Conservation (phyloP, 1,140 invertebrate species). For the Protaetia brevitarsis region DNA sequence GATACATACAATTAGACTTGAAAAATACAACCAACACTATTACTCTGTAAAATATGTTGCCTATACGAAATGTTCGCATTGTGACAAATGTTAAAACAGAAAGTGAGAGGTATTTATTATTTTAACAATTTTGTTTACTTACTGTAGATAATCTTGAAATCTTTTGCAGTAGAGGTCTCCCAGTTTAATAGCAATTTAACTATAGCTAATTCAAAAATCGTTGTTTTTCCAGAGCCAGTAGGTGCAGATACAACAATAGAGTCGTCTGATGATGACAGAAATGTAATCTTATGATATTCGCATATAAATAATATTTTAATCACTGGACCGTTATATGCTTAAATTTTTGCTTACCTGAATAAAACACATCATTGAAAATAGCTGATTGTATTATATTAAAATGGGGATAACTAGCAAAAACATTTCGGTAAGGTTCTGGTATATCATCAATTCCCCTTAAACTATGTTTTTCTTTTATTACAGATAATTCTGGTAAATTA, state of each 20-base stretch:
- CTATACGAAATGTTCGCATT: no score
- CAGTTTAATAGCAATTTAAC: slow-evolving; percentile 59
- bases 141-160: slow-evolving; percentile 67
- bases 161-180: slow-evolving; percentile 45
- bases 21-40: no score
- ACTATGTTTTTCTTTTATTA: background rate
- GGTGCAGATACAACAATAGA: slow-evolving; percentile 73
- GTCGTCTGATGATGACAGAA: no score
- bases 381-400: slow-evolving; percentile 72
- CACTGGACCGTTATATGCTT: no score
- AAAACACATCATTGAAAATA: slow-evolving; percentile 64
- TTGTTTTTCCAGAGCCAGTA: slow-evolving; percentile 81
- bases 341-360: slow-evolving; percentile 55
- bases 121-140: slow-evolving; percentile 38
- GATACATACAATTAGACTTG: no score
- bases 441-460: slow-evolving; percentile 22
- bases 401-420: slow-evolving; percentile 54
- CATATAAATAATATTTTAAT: slow-evolving; percentile 39
- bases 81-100: no score
- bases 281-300: no score
- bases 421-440: slow-evolving; percentile 33
- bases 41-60: no score
- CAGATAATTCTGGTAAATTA: background rate
- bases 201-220: slow-evolving; percentile 77
- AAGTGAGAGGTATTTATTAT: background rate